Evolutionary conservation across 2,113 vertebrate species (phyloP).

Genomic region (Bungarus multicinctus): DNA sequence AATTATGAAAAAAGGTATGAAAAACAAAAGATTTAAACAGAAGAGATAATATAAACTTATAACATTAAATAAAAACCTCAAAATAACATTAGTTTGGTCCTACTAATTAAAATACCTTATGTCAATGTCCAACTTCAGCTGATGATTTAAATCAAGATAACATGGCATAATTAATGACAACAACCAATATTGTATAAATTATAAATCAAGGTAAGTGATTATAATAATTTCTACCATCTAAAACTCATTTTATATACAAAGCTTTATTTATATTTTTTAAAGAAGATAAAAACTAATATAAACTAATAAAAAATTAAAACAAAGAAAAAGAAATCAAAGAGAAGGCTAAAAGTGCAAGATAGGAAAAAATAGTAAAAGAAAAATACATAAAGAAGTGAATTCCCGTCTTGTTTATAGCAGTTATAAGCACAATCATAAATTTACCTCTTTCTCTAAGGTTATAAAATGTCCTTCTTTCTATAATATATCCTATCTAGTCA

Average conservation of each 20-base stretch:
- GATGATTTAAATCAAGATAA: not conserved
- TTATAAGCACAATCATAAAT: not conserved
- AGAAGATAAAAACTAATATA: not conserved
- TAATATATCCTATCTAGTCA: not conserved
- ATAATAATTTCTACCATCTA: not conserved
- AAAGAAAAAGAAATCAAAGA: not conserved
- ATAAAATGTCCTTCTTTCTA: not conserved
- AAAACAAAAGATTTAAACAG: not conserved
- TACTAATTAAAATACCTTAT: not conserved
- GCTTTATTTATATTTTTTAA: not conserved
- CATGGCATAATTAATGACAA: not conserved
- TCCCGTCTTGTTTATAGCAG: not conserved
- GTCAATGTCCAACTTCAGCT: not conserved
- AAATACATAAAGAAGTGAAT: not conserved
- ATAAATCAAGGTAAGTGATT: not conserved
- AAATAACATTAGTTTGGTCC: not conserved
- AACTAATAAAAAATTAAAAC: not conserved
- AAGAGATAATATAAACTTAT: not conserved
- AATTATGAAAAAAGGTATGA: not conserved
- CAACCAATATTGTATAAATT: not conserved
- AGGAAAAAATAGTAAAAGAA: not conserved
- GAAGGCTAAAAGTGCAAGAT: not conserved
- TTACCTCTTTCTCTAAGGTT: not conserved
- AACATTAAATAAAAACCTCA: not conserved
- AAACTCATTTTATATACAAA: not conserved